A percentile compares a stretch with the other conserved stretches of the same genome.
Conservation (phyloP, 2,888 invertebrate genomes). For the Mesodorylaimus sp. region DNA sequence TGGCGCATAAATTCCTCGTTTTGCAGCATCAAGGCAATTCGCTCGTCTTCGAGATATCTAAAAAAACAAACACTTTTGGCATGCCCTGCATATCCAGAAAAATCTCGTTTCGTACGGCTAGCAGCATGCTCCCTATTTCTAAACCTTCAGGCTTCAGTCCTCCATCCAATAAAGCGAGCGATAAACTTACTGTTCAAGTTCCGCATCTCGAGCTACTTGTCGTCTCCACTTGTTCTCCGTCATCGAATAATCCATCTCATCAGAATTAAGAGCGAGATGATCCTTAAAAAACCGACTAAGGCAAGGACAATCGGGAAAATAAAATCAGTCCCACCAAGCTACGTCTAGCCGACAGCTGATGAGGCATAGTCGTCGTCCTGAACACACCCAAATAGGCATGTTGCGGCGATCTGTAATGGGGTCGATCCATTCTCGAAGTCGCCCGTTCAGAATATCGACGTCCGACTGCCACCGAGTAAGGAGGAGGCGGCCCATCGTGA, state of each 20-base stretch:
- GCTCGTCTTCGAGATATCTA: slow-evolving; percentile 52
- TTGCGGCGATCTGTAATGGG: background rate
- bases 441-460: too few species aligned
- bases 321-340: background rate
- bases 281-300: too few species aligned
- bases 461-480: background rate
- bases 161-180: too few species aligned
- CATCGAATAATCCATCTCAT: slow-evolving; percentile 8
- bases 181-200: slow-evolving; percentile 36
- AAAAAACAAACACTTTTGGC: background rate
- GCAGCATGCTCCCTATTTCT: too few species aligned
- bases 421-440: background rate
- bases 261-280: too few species aligned
- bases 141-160: too few species aligned
- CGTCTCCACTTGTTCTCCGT: slow-evolving; percentile 11
- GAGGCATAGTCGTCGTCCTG: background rate
- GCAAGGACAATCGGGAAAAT: too few species aligned
- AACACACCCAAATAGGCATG: background rate
- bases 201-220: slow-evolving; percentile 28
- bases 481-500: background rate
- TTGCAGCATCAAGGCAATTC: slow-evolving; percentile 63
- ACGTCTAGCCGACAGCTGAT: background rate
- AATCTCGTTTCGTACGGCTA: background rate
- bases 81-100: background rate
- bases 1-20: slow-evolving; percentile 77